A percentile compares a stretch with the other conserved stretches of the same genome.
Evolutionary conservation across 2,797 vertebrate species (phyloP).

Genomic region (Florisuga fusca): DNA sequence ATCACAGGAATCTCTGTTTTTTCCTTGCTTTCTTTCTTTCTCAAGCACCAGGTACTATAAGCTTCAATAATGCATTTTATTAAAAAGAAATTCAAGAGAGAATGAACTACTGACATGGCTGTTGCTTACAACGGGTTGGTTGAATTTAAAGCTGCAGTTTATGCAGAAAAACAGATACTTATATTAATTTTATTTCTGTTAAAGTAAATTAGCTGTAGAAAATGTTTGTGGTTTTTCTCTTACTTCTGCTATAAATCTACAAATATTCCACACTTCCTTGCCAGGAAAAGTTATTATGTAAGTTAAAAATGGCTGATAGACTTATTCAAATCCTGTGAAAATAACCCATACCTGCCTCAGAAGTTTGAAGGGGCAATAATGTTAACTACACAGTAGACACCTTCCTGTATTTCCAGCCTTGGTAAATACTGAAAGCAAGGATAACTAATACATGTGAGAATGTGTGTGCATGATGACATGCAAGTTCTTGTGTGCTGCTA

Average conservation of each 20-base stretch:
- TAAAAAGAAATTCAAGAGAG: not conserved
- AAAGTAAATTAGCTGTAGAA: not conserved
- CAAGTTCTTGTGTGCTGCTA: not conserved
- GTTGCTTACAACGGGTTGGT: not conserved
- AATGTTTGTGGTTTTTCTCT: not conserved
- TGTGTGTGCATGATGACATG: not conserved
- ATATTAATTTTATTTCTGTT: not conserved
- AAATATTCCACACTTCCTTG: not conserved
- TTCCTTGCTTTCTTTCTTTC: not conserved
- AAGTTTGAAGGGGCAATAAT: not conserved
- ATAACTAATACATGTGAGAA: not conserved
- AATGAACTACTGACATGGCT: not conserved
- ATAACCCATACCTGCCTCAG: not conserved
- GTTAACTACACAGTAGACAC: not conserved
- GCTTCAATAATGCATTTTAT: not conserved
- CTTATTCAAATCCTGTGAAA: not conserved
- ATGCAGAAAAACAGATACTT: not conserved
- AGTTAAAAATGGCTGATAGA: not conserved
- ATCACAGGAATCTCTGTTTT: not conserved
- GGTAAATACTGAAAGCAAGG: not conserved
- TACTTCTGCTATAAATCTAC: not conserved
- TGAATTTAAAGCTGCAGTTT: not conserved
- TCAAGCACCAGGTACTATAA: not conserved
- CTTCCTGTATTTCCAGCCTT: not conserved
- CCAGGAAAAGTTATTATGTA: not conserved